Percentiles rank a stretch among this genome's conserved stretches.
phyloP scores from a whole-genome alignment of 2,888 invertebrate species.

The Platynereis dumerilii region DNA sequence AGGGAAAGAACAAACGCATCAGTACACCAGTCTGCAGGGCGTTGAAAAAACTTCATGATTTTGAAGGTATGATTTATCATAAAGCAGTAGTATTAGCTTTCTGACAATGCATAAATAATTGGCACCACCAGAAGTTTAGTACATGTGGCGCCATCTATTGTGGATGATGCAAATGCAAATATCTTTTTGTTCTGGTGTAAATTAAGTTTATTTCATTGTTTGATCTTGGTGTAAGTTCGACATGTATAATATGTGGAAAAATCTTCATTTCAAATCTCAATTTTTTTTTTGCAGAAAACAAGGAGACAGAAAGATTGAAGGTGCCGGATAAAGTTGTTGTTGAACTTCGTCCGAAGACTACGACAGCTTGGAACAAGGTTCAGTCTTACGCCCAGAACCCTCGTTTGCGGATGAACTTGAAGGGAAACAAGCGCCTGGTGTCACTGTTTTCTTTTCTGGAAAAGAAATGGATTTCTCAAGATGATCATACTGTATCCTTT shows the following conservation, averaged over 20 bases:
- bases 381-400: constrained; percentile 89
- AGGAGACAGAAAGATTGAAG: constrained; percentile 17
- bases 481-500: constrained; percentile 30
- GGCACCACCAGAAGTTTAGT: no score
- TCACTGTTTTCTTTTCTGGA: constrained; percentile 32
- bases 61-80: constrained; percentile 81
- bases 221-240: no score
- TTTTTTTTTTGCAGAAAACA: constrained; percentile 14
- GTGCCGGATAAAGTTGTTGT: constrained; percentile 80
- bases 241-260: no score
- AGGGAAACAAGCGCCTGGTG: constrained; percentile 64
- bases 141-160: no score
- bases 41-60: constrained; percentile 82
- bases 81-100: no score
- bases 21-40: constrained; percentile 93
- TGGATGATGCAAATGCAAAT: no score
- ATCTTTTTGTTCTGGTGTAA: no score
- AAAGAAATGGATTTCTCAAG: constrained; percentile 34
- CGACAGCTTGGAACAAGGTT: constrained; percentile 82
- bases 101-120: no score
- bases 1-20: constrained; percentile 66
- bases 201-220: no score
- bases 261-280: not conserved
- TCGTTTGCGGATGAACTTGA: constrained; percentile 75
- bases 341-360: constrained; percentile 78